Conservation (phyloP, 2,113 vertebrate genomes). For the Rhynchomys soricoides region DNA sequence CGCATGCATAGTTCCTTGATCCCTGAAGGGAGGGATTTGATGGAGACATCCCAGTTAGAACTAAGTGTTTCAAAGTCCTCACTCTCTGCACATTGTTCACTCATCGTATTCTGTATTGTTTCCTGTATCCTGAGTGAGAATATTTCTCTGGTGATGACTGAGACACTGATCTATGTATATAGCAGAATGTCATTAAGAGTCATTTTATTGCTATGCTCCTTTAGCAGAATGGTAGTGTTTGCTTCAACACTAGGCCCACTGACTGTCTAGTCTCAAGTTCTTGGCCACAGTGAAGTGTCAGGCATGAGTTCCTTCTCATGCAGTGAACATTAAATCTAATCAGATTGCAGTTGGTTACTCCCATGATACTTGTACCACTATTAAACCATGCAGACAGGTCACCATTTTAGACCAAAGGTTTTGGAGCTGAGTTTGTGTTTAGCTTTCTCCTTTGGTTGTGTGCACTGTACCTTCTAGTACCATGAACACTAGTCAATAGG, state of each 20-base stretch:
- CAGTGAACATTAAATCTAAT: background rate
- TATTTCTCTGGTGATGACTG: too few species aligned
- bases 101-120: too few species aligned
- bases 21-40: too few species aligned
- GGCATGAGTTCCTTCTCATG: background rate
- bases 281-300: background rate
- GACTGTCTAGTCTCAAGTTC: background rate
- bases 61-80: too few species aligned
- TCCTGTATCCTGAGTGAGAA: too few species aligned
- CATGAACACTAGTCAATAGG: background rate
- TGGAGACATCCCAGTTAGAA: too few species aligned
- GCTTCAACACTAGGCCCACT: background rate
- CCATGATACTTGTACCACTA: background rate
- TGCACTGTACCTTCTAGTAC: background rate
- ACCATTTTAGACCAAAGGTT: background rate
- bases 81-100: too few species aligned
- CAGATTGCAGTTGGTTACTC: background rate
- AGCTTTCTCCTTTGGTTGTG: background rate
- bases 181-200: background rate
- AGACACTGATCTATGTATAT: too few species aligned
- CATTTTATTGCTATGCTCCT: background rate
- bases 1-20: too few species aligned
- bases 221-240: background rate
- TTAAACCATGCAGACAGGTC: background rate
- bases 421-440: background rate